These are phyloP conservation scores for Saxicola maurus DNA, from an alignment of 2,797 vertebrate genomes.

Conservation along the genomic window DNA sequence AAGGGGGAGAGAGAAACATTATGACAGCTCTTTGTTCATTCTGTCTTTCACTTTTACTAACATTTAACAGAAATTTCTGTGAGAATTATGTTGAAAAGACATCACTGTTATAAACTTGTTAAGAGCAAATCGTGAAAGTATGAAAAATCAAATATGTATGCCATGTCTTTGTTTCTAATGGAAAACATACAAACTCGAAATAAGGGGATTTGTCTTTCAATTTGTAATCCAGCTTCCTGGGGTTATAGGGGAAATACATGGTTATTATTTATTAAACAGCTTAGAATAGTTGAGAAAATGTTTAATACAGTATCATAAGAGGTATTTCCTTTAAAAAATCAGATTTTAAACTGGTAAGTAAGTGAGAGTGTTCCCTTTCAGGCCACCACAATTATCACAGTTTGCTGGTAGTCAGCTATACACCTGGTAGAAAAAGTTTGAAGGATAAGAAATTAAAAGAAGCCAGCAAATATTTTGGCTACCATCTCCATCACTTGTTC, in stretches of 20 bases:
- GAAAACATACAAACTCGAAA: not conserved
- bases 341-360: not conserved
- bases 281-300: not conserved
- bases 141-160: not conserved
- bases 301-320: not conserved
- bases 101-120: not conserved
- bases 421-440: not conserved
- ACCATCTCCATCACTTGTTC: not conserved
- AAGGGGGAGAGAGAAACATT: not conserved
- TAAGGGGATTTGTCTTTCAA: not conserved
- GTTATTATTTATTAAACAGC: not conserved
- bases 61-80: not conserved
- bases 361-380: not conserved
- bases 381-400: not conserved
- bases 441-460: not conserved
- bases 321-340: not conserved
- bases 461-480: not conserved
- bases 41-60: not conserved
- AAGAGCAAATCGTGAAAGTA: not conserved
- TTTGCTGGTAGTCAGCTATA: not conserved
- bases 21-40: not conserved
- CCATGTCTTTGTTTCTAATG: not conserved
- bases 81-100: not conserved
- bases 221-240: not conserved
- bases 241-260: not conserved